Evolutionary conservation across 2,797 vertebrate species (phyloP).

Genomic region (Aulostomus chinensis): DNA sequence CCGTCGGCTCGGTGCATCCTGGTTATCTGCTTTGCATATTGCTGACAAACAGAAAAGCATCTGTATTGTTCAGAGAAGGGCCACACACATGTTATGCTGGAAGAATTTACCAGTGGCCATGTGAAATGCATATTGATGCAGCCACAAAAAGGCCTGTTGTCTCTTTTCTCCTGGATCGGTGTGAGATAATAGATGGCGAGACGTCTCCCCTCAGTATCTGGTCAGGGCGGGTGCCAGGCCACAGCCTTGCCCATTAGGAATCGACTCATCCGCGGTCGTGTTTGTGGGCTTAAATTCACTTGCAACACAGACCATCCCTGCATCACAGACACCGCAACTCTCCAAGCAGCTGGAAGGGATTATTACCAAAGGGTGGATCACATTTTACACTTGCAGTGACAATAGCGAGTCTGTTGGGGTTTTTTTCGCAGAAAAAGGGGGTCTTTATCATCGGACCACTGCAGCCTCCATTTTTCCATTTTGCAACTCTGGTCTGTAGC

Average conservation of each 20-base stretch:
- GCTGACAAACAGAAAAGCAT: conserved; percentile 30
- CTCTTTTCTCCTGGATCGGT: conserved; percentile 20
- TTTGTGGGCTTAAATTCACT: conserved; percentile 35
- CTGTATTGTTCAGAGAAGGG: conserved; percentile 22
- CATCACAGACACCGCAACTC: conserved; percentile 45
- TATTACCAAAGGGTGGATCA: conserved; percentile 38
- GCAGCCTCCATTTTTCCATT: conserved; percentile 37
- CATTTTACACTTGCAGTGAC: conserved; percentile 56
- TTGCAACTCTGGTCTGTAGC: conserved; percentile 18
- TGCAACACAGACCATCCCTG: conserved; percentile 21
- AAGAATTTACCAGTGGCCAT: too few relatives aligned
- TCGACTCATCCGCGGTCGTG: conserved; percentile 34
- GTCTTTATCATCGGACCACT: conserved; percentile 35
- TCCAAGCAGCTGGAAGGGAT: conserved; percentile 67
- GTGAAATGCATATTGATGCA: too few relatives aligned
- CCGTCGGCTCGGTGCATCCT: conserved; percentile 9
- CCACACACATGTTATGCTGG: too few relatives aligned
- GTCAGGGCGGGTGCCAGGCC: conserved; percentile 29
- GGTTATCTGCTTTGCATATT: conserved; percentile 4
- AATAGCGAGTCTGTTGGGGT: conserved; percentile 56
- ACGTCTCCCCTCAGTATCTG: conserved; percentile 28
- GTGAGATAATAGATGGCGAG: conserved; percentile 7
- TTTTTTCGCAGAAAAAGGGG: conserved; percentile 13
- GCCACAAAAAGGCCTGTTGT: conserved; percentile 9
- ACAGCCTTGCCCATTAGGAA: conserved; percentile 38